Evolutionary conservation across 1,140 invertebrate species (phyloP).

Genomic region (fruit fly (Drosophila melanogaster)): Release_6_plus_ISO1_MT NT_033777.3:17949001-17949500

Average conservation of each 20-base stretch:
- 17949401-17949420: neutral
- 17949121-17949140: slow-evolving; percentile 79
- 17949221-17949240: slow-evolving; percentile 26
- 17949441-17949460: neutral
- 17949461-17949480: neutral
- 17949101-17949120: slow-evolving; percentile 49
- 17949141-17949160: slow-evolving; percentile 80
- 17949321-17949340: slow-evolving; percentile 6
- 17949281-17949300: slow-evolving; percentile 54
- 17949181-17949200: slow-evolving; percentile 16
- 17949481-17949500: neutral
- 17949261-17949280: slow-evolving; percentile 38
- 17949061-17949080: slow-evolving; percentile 32
- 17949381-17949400: neutral
- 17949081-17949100: slow-evolving; percentile 25
- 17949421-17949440: neutral
- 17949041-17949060: slow-evolving; percentile 24
- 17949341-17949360: slow-evolving; percentile 34
- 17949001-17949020: slow-evolving; percentile 38
- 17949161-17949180: slow-evolving; percentile 41
- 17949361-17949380: slow-evolving; percentile 41
- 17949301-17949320: slow-evolving; percentile 29
- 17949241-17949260: slow-evolving; percentile 34
- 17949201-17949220: slow-evolving; percentile 46
- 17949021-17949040: slow-evolving; percentile 35